These are phyloP conservation scores for Amiota minor DNA, from an alignment of 2,888 invertebrate genomes.

Conservation along the genomic window DNA sequence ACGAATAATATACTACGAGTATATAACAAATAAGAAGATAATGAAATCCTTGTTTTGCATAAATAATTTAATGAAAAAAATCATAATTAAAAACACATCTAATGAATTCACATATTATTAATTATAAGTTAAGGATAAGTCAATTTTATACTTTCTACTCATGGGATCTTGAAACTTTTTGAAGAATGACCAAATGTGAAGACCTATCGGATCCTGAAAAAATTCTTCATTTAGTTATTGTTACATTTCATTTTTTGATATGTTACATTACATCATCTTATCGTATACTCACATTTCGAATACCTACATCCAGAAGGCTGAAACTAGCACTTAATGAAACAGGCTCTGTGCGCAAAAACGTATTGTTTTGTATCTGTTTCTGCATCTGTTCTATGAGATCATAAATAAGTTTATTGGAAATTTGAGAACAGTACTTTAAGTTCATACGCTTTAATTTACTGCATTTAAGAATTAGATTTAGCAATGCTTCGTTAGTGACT, in stretches of 20 bases:
- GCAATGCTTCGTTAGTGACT: constrained; percentile 28
- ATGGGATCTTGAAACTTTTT: too few species aligned
- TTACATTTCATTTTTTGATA: neutral
- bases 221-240: neutral
- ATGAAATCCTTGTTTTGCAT: too few species aligned
- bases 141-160: too few species aligned
- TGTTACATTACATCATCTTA: too few species aligned
- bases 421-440: constrained; percentile 12
- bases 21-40: too few species aligned
- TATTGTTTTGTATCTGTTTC: constrained; percentile 32
- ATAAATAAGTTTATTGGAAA: constrained; percentile 33
- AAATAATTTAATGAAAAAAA: too few species aligned
- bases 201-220: constrained; percentile 7
- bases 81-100: too few species aligned
- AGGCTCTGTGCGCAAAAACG: constrained; percentile 41
- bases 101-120: too few species aligned
- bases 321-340: constrained; percentile 33
- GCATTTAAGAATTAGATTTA: constrained; percentile 43
- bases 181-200: neutral
- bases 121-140: too few species aligned
- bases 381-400: constrained; percentile 41
- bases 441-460: constrained; percentile 37
- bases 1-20: too few species aligned
- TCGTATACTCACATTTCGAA: constrained; percentile 19
- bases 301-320: neutral